phyloP scores from a whole-genome alignment of 2,113 vertebrate genomes.

The Phalacrocorax aristotelis region DNA sequence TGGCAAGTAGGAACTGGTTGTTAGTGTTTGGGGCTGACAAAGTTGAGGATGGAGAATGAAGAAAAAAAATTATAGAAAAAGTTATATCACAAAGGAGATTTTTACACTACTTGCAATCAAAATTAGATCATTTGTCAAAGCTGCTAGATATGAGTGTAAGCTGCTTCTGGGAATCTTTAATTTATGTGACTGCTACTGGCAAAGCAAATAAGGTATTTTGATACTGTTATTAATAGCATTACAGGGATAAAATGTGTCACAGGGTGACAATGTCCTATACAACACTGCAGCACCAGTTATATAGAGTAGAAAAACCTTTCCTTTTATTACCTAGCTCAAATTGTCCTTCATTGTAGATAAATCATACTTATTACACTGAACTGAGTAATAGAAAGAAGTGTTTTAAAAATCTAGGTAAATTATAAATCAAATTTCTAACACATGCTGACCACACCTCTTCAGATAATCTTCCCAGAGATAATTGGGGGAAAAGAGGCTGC shows the following conservation, averaged over 20 bases:
- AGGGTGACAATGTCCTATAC: not conserved
- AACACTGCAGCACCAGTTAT: not conserved
- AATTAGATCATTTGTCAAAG: conserved; percentile 68
- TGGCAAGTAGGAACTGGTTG: not conserved
- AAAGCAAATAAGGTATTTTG: conserved; percentile 63
- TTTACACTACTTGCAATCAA: conserved; percentile 48
- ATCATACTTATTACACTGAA: not conserved
- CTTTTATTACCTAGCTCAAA: not conserved
- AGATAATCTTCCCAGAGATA: not conserved
- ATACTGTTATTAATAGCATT: conserved; percentile 50
- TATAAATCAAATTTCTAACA: not conserved
- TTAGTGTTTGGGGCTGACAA: not conserved
- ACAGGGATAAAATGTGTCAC: conserved; percentile 48
- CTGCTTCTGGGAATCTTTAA: conserved; percentile 53
- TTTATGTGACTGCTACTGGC: conserved; percentile 56
- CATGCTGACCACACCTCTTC: not conserved
- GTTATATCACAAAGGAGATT: not conserved
- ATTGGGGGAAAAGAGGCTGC: not conserved
- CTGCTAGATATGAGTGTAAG: conserved; percentile 43
- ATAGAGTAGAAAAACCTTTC: not conserved
- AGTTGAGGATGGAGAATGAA: not conserved
- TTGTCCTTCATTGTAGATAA: not conserved
- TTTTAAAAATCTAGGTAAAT: not conserved
- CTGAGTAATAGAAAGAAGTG: not conserved
- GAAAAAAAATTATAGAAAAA: not conserved